Conservation (phyloP, 2,797 vertebrate species). For the Amazonetta brasiliensis region DNA sequence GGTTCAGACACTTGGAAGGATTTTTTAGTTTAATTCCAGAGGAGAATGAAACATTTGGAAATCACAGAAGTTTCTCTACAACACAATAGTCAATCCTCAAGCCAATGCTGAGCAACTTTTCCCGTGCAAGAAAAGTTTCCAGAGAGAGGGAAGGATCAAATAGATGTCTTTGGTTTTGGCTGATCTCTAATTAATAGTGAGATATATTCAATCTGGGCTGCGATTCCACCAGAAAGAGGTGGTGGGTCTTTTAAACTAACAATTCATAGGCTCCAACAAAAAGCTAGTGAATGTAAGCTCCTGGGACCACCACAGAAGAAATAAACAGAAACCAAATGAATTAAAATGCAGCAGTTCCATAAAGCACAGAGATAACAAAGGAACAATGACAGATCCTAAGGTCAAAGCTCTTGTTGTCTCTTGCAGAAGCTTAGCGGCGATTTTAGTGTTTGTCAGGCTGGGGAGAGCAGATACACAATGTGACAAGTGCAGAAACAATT, state of each 20-base stretch:
- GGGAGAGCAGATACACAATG: background rate
- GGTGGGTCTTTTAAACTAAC: background rate
- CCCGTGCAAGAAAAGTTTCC: conserved; percentile 54
- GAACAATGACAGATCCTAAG: conserved; percentile 46
- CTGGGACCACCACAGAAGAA: conserved; percentile 3
- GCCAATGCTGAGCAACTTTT: background rate
- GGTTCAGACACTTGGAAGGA: background rate
- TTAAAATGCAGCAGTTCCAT: conserved; percentile 10
- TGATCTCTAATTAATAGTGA: conserved; percentile 39
- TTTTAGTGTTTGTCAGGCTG: background rate
- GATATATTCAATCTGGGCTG: background rate
- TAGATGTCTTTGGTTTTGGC: background rate
- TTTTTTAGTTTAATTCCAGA: conserved; percentile 10
- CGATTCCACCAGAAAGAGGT: background rate
- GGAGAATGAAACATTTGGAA: conserved; percentile 32
- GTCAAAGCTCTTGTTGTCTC: conserved; percentile 31
- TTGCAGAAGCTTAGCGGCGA: background rate
- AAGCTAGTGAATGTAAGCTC: background rate
- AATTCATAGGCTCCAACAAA: background rate
- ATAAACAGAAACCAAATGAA: conserved; percentile 30
- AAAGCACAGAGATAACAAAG: conserved; percentile 18
- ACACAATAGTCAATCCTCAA: conserved; percentile 46
- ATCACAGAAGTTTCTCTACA: background rate
- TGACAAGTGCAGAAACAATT: background rate
- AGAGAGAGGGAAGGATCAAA: conserved; percentile 43